Base-by-base conservation (phyloP, 1,140 invertebrate genomes). In the Episyrphus balteatus region DNA sequence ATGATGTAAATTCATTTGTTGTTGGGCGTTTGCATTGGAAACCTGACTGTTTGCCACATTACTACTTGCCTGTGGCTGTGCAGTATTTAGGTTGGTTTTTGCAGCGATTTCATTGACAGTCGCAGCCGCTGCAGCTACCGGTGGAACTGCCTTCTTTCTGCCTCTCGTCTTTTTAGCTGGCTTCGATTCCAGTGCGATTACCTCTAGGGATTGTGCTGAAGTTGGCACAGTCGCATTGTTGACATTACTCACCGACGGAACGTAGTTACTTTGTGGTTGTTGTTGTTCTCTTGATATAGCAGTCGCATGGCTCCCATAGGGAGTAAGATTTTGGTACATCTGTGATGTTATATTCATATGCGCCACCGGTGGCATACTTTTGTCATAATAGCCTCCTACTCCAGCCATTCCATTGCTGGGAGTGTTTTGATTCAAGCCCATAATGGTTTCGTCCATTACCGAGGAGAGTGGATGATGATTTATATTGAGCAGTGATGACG, bases 321-420 rank as follows among this genome's bases (percentile, higher is more conserved):
- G 7, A 21, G 44, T 31, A 14, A 45, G 26, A 46, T 47, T 51
- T 7, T 42, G 30, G 33, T 51, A 51, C 19, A 48, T 26, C 33
- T 51, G 53, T 8, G 46, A 38, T 14, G 40, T 34, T 12, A 37
- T 62, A 43, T 58, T 62, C 58, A 68, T 68, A 30, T 68, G 65
- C 1, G 65, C 65, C 7, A 63, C 59, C 31, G 65, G 64, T 30
- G 58, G 60, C 55, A 64, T 61, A 10, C 53, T 51, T 45, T 68
- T 68, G 37, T 68, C 61, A 38, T 68, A 68, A 19, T 68, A 68
- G 42, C 55, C 57, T 13, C 46, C 30, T 8, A 42, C 33, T 5
- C 54, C 54, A 2, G 59, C 26, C 8, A 32, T 42, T 10, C 52
- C 50, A 26, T 26, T 21, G n/a, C 5, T 33, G 10, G 8, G 44